phyloP scores from a whole-genome alignment of 1,140 invertebrate species.

The Ephestia elutella region DNA sequence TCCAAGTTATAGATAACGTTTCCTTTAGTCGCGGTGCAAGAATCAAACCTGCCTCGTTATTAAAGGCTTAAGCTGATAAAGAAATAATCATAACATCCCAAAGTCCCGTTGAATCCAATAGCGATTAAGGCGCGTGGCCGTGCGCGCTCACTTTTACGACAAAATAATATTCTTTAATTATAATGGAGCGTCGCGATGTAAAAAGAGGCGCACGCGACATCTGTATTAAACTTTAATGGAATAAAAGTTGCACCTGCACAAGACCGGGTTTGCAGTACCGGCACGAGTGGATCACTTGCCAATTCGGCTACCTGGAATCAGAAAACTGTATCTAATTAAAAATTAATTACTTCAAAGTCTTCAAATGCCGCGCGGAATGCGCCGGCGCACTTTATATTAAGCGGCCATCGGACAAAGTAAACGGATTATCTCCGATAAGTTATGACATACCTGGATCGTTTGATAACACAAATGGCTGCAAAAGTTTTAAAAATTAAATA shows the following conservation, averaged over 20 bases:
- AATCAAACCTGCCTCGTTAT: conserved; percentile 10
- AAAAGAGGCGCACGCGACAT: conserved; percentile 67
- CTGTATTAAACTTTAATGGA: conserved; percentile 71
- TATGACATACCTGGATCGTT: neutral
- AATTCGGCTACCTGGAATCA: conserved; percentile 38
- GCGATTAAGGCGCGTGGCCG: conserved; percentile 44
- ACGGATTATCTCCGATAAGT: conserved; percentile 4
- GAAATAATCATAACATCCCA: conserved; percentile 42
- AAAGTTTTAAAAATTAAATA: neutral
- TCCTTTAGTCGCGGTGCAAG: neutral
- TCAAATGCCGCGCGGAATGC: conserved; percentile 19
- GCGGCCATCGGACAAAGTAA: conserved; percentile 5
- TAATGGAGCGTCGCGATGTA: conserved; percentile 59
- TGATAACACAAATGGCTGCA: neutral
- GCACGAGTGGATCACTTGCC: conserved; percentile 36
- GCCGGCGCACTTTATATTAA: conserved; percentile 13
- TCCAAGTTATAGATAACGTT: neutral
- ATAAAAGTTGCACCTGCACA: conserved; percentile 59
- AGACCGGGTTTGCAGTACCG: conserved; percentile 29
- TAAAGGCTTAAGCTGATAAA: conserved; percentile 32
- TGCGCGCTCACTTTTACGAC: conserved; percentile 53
- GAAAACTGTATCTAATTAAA: conserved; percentile 55
- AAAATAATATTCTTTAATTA: conserved; percentile 72
- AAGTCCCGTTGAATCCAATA: conserved; percentile 43
- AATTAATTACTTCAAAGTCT: conserved; percentile 38